Base-by-base conservation (phyloP, 2,888 invertebrate species). In the Papilio elwesi region DNA sequence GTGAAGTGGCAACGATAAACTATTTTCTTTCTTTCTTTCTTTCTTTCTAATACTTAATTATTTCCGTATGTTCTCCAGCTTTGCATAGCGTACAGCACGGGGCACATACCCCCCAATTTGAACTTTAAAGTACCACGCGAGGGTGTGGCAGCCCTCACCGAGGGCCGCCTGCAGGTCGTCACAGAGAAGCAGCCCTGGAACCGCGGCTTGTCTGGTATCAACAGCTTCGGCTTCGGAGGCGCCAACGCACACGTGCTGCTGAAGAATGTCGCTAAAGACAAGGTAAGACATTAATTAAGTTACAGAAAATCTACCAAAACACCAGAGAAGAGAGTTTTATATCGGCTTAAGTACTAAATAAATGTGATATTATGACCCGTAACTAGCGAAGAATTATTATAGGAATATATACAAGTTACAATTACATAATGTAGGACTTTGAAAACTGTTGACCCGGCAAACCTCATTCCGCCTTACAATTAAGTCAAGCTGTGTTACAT, bases 171-270 rank as follows among this genome's bases (percentile, higher is more conserved):
- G 48, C 82, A 95, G 78, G 97, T 99, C 0, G 96, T 99, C 0
- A 95, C 96, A 0, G 97, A 96, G 66, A 94, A 93, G 85, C 96
- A 90, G 36, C 95, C 94, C 0, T 96, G 97, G 94, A 89, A 95
- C 49, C 96, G 96, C 48, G 97, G 97, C 26, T 94, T 96, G 83
- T 96, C 96, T 38, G 98, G 97, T 6, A 94, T 98, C 38, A 99
- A 98, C 91, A 98, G 97, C 11, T 99, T 98, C 85, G 98, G 98
- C 0, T 99, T 99, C 84, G 98, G 98, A 47, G 99, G 99, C 0
- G 96, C 97, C 6, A 98, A 98, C 82, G 96, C 96, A 64, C 97
- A 97, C 80, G 92, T 95, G 47, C 84, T 97, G 57, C 84, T 97
- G 10, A 95, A 95, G 83, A 95, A 96, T 64, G 89, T 95, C 71